phyloP scores from a whole-genome alignment of 2,797 vertebrate genomes.

The Danio albolineatus region DNA sequence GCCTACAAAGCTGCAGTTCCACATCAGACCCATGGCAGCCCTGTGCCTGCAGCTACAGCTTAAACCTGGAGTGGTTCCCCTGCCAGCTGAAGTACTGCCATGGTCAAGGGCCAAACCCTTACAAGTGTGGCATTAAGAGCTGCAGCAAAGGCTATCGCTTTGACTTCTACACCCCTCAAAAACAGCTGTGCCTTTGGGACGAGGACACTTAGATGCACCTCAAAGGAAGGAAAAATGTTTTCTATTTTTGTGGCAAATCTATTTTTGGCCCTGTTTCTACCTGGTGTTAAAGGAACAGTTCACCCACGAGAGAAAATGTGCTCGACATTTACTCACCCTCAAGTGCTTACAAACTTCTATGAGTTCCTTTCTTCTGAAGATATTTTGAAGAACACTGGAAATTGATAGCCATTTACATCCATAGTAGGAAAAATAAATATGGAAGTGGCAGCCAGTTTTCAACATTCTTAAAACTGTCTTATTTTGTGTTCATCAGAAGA shows the following conservation, averaged over 20 bases:
- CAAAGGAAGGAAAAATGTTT: not conserved
- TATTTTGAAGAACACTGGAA: too few species aligned
- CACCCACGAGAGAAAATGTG: too few species aligned
- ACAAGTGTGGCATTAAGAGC: slow-evolving; percentile 89
- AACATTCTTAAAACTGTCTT: too few species aligned
- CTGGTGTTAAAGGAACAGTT: too few species aligned
- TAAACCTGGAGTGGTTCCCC: slow-evolving; percentile 87
- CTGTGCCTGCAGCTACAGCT: slow-evolving; percentile 80
- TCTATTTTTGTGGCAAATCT: not conserved
- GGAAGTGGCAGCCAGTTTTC: too few species aligned
- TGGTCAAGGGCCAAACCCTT: slow-evolving; percentile 76
- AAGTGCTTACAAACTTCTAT: too few species aligned
- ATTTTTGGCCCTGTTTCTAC: not conserved
- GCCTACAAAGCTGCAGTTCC: slow-evolving; percentile 71
- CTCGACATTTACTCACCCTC: too few species aligned
- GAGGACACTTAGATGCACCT: slow-evolving; percentile 75
- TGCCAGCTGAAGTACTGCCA: slow-evolving; percentile 88
- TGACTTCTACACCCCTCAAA: slow-evolving; percentile 79
- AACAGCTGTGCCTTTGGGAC: slow-evolving; percentile 86
- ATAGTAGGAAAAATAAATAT: too few species aligned
- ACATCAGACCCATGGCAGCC: slow-evolving; percentile 75
- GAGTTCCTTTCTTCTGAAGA: too few species aligned
- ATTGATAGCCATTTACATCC: too few species aligned
- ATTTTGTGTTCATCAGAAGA: too few species aligned
- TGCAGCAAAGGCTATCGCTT: slow-evolving; percentile 86